Base-by-base conservation (phyloP, 1,140 invertebrate genomes). In the Brachionus angularis region DNA sequence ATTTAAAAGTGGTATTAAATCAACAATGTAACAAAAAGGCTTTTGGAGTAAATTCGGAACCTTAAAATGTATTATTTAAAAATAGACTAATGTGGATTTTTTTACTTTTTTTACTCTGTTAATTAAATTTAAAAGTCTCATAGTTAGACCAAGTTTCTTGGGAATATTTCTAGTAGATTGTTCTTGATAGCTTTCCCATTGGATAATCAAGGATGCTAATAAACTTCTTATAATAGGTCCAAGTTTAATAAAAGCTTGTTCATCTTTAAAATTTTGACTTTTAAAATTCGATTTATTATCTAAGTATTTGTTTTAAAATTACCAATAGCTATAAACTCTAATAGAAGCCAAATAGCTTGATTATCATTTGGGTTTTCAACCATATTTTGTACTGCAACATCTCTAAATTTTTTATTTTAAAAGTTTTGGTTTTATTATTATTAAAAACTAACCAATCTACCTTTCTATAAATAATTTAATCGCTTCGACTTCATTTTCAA, bases 141-240 rank as follows among this genome's bases (percentile, higher is more conserved):
- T 0, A 44, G 42, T 67, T 10, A 67, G 46, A 12, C 62, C 62
- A 8, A 67, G 31, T 5, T n/a, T 46, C 29, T 67, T 67, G 12
- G 16, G 7, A 16, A 50, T 36, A 31, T 67, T 67, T 50, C 42
- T 67, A 21, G 47, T 67, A 23, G 62, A 31, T 12, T 67, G 62
- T 50, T 67, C 62, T 67, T 67, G 62, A 29, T 67, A 67, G 29
- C 62, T 67, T 50, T 67, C 62, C 62, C 42, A 50, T 50, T 67
- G 62, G 31, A 67, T 67, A 21, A 50, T 50, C 0, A 67, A 29
- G 10, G 42, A 67, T 23, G 42, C 47, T 31, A 67, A 67, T 0
- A 67, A 29, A 50, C 62, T 67, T 67, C 62, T 44, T 21, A 67
- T 31, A 25, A 67, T 36, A 2, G 62, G 62, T 5, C 62, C 42